These are phyloP conservation scores for Erethizon dorsatum DNA, from an alignment of 2,797 vertebrate species.

Conservation along the genomic window DNA sequence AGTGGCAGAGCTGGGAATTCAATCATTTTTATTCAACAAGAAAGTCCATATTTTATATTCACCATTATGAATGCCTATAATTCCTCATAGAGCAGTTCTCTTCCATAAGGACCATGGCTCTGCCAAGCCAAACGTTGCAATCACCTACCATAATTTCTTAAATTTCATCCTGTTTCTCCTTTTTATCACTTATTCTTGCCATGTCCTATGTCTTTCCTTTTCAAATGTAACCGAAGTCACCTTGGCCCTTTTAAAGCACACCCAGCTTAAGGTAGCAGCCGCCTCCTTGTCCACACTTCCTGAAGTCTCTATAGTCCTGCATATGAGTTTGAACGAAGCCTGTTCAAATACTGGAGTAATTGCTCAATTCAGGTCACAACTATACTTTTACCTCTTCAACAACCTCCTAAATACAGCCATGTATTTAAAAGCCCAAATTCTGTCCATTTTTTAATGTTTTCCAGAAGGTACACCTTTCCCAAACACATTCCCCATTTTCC, in stretches of 20 bases:
- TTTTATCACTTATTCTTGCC: not conserved
- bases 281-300: not conserved
- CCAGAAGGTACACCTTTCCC: not conserved
- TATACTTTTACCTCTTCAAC: not conserved
- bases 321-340: not conserved
- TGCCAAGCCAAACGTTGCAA: not conserved
- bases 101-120: not conserved
- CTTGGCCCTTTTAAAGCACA: not conserved
- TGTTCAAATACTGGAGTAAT: not conserved
- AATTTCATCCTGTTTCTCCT: not conserved
- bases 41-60: not conserved
- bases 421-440: not conserved
- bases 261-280: not conserved
- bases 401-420: not conserved
- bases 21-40: not conserved
- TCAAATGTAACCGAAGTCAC: not conserved
- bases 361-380: not conserved
- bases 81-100: not conserved
- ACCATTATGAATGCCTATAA: not conserved
- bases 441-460: not conserved
- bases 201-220: not conserved
- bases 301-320: not conserved
- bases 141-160: not conserved
- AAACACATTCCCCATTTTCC: not conserved
- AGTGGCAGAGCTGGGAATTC: not conserved